Percentiles rank a stretch among this genome's conserved stretches.
Conservation (phyloP, 2,113 vertebrate genomes). For the Xiphophorus couchianus region DNA sequence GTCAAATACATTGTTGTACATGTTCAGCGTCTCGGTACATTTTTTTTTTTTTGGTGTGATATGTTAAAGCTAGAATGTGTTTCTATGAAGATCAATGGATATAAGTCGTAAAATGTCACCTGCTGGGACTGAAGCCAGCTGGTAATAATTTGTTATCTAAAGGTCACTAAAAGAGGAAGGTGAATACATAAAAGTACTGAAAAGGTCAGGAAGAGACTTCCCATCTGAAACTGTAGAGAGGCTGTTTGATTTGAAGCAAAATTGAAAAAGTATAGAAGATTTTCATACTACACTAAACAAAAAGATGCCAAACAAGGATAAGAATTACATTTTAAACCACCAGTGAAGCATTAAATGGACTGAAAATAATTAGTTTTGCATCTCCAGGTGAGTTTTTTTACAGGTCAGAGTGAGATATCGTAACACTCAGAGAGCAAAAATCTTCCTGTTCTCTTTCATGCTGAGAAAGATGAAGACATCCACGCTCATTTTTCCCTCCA, state of each 20-base stretch:
- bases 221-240: slow-evolving; percentile 1
- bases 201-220: slow-evolving; percentile 59
- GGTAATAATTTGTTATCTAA: slow-evolving; percentile 49
- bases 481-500: not conserved
- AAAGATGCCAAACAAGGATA: too few relatives aligned
- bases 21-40: not conserved
- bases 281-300: not conserved
- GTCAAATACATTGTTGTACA: not conserved
- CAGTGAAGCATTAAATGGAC: not conserved
- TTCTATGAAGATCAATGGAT: slow-evolving; percentile 33
- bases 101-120: slow-evolving; percentile 37
- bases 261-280: not conserved
- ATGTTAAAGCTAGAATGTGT: slow-evolving; percentile 12
- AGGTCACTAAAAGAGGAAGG: slow-evolving; percentile 46
- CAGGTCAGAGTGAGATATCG: not conserved
- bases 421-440: slow-evolving; percentile 23
- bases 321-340: not conserved
- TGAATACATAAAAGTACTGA: slow-evolving; percentile 44
- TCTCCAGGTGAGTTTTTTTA: slow-evolving; percentile 3
- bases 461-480: slow-evolving; percentile 35
- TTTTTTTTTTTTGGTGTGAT: slow-evolving; percentile 7
- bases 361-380: not conserved
- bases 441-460: slow-evolving; percentile 46
- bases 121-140: slow-evolving; percentile 28
- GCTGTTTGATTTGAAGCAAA: slow-evolving; percentile 24